Evolutionary conservation across 1,140 invertebrate genomes (phyloP), one percentile per base, ranked within the genome.

Genomic region (Drosophila neocordata): DNA sequence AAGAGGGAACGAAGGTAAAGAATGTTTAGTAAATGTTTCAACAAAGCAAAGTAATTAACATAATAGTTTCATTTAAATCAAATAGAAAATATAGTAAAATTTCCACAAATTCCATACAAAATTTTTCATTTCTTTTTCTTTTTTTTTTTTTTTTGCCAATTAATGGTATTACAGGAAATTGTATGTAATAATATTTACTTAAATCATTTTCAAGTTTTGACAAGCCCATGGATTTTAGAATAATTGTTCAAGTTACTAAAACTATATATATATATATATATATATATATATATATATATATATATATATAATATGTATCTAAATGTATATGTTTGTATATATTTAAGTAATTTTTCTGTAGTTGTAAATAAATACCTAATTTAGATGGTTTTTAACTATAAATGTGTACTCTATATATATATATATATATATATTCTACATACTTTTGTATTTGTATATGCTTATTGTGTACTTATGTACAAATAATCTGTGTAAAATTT

Each of bases 401-500:
- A 31, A 31, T 31, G 27, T 31, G 27, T 31, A 31, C 27, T 31
- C 27, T 31, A 31, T 31, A 31, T 31, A 24, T 44, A 15, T 44
- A 41, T 41, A 41, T 41, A 15, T 13, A 7, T 3, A 69, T 58
- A 53, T 67, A 67, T 51, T 4, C 58, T 59, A 63, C 41, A 67
- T 41, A 61, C 15, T 18, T 66, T 59, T 51, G 63, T 59, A 63
- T 71, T 77, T 77, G 63, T 81, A 75, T 63, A 78, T 73, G 67
- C 71, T 68, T 68, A 57, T 35, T 63, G 53, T 56, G 62, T 69
- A 76, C 65, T 74, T 74, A 74, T 74, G 64, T 85, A 81, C 74
- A 77, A 65, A 81, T 85, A 77, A 85, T 78, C 73, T 85, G 62
- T 87, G 78, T 85, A 80, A 85, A 85, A 85, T 87, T 85, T 85